These are phyloP conservation scores for Hemiprocne comata DNA, from an alignment of 2,113 vertebrate genomes.

Conservation along the genomic window DNA sequence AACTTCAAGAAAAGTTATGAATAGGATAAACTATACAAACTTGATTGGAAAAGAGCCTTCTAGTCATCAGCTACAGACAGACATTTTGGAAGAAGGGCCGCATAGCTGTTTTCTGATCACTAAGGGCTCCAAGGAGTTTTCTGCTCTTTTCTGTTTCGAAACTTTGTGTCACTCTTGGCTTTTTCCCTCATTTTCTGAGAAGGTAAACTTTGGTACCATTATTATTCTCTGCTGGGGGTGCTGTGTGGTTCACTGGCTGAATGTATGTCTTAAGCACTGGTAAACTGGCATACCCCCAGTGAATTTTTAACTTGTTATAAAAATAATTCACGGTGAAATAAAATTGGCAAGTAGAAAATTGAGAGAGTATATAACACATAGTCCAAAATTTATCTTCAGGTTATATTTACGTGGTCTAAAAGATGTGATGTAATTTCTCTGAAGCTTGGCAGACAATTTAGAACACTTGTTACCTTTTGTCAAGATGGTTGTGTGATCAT, in stretches of 20 bases:
- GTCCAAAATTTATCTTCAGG: background rate
- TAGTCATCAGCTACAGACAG: background rate
- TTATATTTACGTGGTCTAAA: background rate
- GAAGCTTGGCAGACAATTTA: background rate
- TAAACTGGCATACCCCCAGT: background rate
- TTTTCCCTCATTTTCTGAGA: background rate
- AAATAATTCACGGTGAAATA: background rate
- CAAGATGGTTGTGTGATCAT: background rate
- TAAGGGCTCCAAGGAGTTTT: background rate
- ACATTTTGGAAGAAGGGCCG: background rate
- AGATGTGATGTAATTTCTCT: background rate
- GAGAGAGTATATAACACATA: background rate
- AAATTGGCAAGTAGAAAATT: background rate
- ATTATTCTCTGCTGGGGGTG: background rate
- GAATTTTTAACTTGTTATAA: background rate
- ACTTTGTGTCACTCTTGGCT: background rate
- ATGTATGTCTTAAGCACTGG: background rate
- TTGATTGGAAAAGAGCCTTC: background rate
- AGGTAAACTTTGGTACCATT: background rate
- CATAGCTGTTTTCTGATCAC: background rate
- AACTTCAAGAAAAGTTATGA: background rate
- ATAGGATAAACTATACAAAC: background rate
- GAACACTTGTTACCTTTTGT: background rate
- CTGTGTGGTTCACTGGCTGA: background rate
- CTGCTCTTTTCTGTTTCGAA: background rate